Percentiles rank a stretch among this genome's conserved stretches.
phyloP scores from a whole-genome alignment of 2,113 vertebrate genomes.

The human (Homo sapiens) region GRCh38 chr5:9945001-9945500 shows the following conservation, averaged over 20 bases:
- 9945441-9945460: neutral
- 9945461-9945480: neutral
- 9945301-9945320: too few relatives aligned
- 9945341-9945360: neutral
- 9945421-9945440: neutral
- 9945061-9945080: neutral
- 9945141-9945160: neutral
- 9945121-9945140: neutral
- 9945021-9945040: too few relatives aligned
- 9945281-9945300: neutral
- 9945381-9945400: too few relatives aligned
- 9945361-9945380: neutral
- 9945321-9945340: neutral
- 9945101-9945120: neutral
- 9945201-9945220: accelerated
- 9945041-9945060: neutral
- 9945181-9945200: too few relatives aligned
- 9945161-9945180: accelerated
- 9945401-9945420: neutral
- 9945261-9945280: neutral
- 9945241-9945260: accelerated
- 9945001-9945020: neutral
- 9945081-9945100: neutral
- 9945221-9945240: neutral
- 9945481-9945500: neutral